These are phyloP conservation scores for Perca fluviatilis DNA, from an alignment of 2,113 vertebrate species.

Conservation along the genomic window DNA sequence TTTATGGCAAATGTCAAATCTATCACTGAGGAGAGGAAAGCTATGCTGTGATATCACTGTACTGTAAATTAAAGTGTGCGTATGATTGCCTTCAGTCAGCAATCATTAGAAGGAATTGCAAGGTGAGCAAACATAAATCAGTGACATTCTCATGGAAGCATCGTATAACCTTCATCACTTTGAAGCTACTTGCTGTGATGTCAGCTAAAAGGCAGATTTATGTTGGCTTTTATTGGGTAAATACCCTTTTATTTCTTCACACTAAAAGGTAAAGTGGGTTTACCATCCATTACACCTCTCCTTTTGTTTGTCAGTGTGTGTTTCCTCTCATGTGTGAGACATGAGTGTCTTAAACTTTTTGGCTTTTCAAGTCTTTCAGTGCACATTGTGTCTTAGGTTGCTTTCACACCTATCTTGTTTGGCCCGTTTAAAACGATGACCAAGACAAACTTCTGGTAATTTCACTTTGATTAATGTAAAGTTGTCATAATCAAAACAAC, in stretches of 20 bases:
- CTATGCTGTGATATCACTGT: background rate
- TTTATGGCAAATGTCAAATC: background rate
- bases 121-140: constrained; percentile 25
- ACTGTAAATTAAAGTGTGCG: background rate
- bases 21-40: background rate
- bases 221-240: constrained; percentile 3
- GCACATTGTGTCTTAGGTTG: too few species aligned
- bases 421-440: too few species aligned
- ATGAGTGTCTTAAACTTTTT: too few species aligned
- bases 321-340: too few species aligned
- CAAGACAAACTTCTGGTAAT: too few species aligned
- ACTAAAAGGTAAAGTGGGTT: background rate
- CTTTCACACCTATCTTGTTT: too few species aligned
- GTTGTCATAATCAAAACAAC: too few species aligned
- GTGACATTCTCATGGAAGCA: background rate
- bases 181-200: constrained; percentile 15
- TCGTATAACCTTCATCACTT: background rate
- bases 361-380: too few species aligned
- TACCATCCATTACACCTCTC: background rate
- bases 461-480: too few species aligned
- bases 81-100: constrained; percentile 6
- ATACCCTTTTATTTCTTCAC: constrained; percentile 9
- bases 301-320: background rate
- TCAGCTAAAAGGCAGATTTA: constrained; percentile 28
- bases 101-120: constrained; percentile 6